These are phyloP conservation scores for Falco concolor DNA, from an alignment of 2,797 vertebrate genomes.

Conservation along the genomic window DNA sequence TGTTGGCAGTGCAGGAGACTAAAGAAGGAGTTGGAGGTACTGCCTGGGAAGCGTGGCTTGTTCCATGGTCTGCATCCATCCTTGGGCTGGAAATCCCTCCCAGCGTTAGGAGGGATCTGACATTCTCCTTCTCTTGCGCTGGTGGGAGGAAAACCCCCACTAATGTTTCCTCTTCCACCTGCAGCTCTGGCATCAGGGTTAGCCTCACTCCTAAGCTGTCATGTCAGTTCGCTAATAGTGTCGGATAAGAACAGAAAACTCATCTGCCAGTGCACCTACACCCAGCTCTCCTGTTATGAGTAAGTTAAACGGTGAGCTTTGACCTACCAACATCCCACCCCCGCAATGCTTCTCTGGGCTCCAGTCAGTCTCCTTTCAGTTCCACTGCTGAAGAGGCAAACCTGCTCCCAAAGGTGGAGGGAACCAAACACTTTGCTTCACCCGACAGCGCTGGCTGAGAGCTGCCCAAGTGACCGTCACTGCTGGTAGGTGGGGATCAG, in stretches of 20 bases:
- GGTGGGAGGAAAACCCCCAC: not conserved
- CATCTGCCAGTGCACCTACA: not conserved
- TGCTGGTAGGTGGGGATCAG: not conserved
- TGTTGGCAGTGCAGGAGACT: not conserved
- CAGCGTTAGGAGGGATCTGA: not conserved
- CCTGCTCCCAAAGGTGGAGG: not conserved
- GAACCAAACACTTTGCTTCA: not conserved
- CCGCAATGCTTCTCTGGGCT: not conserved
- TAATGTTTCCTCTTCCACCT: not conserved
- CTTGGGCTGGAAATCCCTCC: not conserved
- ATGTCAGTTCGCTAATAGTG: not conserved
- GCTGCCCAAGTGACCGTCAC: not conserved
- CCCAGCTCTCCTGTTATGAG: not conserved
- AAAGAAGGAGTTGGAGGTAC: not conserved
- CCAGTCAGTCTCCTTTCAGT: not conserved
- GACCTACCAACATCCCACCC: not conserved
- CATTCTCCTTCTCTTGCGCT: not conserved
- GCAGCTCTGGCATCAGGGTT: not conserved
- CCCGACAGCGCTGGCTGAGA: not conserved
- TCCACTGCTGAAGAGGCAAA: not conserved
- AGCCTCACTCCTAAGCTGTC: not conserved
- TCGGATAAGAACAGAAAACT: not conserved
- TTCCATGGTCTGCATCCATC: not conserved
- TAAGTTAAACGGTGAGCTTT: not conserved
- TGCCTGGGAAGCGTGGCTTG: not conserved